A percentile compares a stretch with the other conserved stretches of the same genome.
phyloP scores from a whole-genome alignment of 2,888 invertebrate genomes.

The Penaeus monodon region DNA sequence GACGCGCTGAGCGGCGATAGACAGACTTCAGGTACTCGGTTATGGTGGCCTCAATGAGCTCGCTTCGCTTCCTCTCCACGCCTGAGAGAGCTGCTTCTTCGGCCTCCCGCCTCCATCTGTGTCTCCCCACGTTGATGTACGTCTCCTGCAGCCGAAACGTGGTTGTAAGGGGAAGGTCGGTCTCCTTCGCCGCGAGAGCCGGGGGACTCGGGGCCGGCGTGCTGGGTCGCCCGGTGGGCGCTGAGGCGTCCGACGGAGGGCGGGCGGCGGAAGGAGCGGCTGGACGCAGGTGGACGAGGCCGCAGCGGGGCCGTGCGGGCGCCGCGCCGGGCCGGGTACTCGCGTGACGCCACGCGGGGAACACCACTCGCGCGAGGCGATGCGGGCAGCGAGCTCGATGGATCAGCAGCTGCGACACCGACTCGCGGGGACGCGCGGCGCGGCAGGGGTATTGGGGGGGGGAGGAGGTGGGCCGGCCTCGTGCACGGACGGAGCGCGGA shows the following conservation, averaged over 20 bases:
- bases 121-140: slow-evolving; percentile 50
- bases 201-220: background rate
- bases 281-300: slow-evolving; percentile 19
- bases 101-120: slow-evolving; percentile 70
- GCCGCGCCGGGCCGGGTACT: background rate
- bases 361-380: background rate
- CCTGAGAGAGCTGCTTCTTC: slow-evolving; percentile 64
- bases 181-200: background rate
- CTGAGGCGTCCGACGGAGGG: slow-evolving; percentile 5
- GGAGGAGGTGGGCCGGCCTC: background rate
- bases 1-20: slow-evolving; percentile 70
- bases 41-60: background rate
- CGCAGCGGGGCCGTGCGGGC: slow-evolving; percentile 10
- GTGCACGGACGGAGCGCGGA: too few relatives aligned
- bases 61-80: slow-evolving; percentile 62
- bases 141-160: slow-evolving; percentile 49
- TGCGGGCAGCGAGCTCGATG: background rate
- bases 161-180: slow-evolving; percentile 31
- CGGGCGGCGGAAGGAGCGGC: background rate
- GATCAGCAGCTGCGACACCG: background rate
- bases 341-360: background rate
- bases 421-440: background rate
- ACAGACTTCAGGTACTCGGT: slow-evolving; percentile 68
- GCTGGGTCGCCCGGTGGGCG: background rate
- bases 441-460: background rate